Base-by-base conservation (phyloP, 1,140 invertebrate genomes). In the Drosophila tani region DNA sequence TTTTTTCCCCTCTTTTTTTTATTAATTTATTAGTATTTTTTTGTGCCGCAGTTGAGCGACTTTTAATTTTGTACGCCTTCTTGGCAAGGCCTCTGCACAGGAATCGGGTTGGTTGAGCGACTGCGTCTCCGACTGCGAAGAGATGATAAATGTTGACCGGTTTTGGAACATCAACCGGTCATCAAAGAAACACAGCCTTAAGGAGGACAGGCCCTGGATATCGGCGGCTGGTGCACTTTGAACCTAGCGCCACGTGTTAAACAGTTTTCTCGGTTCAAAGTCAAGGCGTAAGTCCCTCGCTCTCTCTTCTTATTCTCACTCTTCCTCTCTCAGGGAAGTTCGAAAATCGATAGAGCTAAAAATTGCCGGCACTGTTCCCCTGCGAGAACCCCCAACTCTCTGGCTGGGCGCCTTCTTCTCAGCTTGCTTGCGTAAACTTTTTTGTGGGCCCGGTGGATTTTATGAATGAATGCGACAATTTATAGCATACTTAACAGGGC, bases 291-390 rank as follows among this genome's bases (percentile, higher is more conserved):
- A 40, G n/a, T 38, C 17, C 3, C 32, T 14, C 12, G 17, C 32
- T 21, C 29, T 53, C 15, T 9, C 0, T 17, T 35, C 8, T 29
- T 29, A 29, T 29, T n/a, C 45, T 57, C 65, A 53, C 51, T 40
- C 43, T 58, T 27, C 57, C 27, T 66, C 14, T 62, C 21, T 19
- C 43, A 12, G 11, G 8, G 21, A 41, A 49, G 27, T 35, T 78
- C 70, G 63, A 91, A 90, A 91, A 91, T 91, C 88, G 90, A 91
- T 91, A 79, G 79, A 91, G 88, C 88, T 91, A 82, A 90, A 90
- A 81, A 76, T 69, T 84, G 75, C 84, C 81, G 81, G 78, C 67
- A 49, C 15, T 32, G 41, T 56, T 41, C 43, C 53, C 73, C 60
- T 66, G 53, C 29, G 6, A 19, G 47, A 32, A 15, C n/a, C 11